Evolutionary conservation across 2,113 vertebrate genomes (phyloP), one percentile per base, ranked within the genome.

Genomic region (Chrysemys picta): DNA sequence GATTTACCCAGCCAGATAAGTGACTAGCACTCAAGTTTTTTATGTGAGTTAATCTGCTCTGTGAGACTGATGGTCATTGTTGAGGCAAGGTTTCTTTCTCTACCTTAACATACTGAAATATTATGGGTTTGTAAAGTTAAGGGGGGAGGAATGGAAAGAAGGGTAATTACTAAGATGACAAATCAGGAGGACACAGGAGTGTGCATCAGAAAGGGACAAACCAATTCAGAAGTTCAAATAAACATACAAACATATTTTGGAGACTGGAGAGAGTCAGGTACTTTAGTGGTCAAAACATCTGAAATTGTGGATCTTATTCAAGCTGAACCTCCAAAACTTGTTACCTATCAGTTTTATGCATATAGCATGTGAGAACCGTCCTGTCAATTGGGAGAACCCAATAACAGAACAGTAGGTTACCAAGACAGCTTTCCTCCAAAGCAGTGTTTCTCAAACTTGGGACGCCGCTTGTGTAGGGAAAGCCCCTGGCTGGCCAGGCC

Each of bases 1-100:
- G 97, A 97, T 92, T 93, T 94, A 87, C 82, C 62, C 89, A 83
- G 90, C 82, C 90, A 96, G 95, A 96, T 94, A 95, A 97, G 91
- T 4, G 0, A 90, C 84, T 88, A 94, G 87, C 76, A 75, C 93
- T 93, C 42, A 45, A 92, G 89, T 19, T 93, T 89, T 93, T 97
- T 93, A 95, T 95, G 88, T 75, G 93, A 22, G 1, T 88, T 95
- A 96, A 94, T 93, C 92, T 95, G 54, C 88, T 91, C 72, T 94
- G 81, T 42, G 81, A 89, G 76, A 9, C 9, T 6, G 38, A 91
- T 29, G 78, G 89, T 79, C 90, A 87, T 2, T 88, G 84, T 0
- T 45, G 47, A 91, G 83, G 80, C 49, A 90, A 38, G 80, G 12
- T 42, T 85, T 57, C 42, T 45, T 91, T 81, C 84, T 54, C 80